These are phyloP conservation scores for Phocoena phocoena DNA, from an alignment of 2,113 vertebrate genomes.

Conservation along the genomic window DNA sequence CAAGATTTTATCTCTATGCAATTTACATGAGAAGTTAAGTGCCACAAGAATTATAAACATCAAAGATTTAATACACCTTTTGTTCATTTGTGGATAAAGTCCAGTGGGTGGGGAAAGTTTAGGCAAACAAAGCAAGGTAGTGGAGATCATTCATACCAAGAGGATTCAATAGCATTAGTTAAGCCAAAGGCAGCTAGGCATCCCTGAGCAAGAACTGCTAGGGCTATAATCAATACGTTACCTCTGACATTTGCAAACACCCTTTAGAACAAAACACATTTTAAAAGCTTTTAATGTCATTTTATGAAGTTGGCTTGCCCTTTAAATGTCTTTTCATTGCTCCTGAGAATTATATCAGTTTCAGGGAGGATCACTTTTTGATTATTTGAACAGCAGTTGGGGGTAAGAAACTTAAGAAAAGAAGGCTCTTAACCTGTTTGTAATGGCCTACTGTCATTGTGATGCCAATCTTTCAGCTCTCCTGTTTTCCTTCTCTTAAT, in stretches of 20 bases:
- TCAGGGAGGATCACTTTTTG: constrained; percentile 50
- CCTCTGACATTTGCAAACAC: constrained; percentile 77
- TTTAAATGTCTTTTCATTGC: constrained; percentile 64
- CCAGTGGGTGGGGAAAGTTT: neutral
- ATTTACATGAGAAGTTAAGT: neutral
- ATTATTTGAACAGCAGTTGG: constrained; percentile 31
- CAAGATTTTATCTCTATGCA: neutral
- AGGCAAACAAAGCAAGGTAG: neutral
- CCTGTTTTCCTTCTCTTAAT: neutral
- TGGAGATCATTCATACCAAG: neutral
- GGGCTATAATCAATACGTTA: constrained; percentile 73
- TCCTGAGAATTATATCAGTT: constrained; percentile 50
- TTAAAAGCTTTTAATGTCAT: constrained; percentile 76
- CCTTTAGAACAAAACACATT: constrained; percentile 64
- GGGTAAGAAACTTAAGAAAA: constrained; percentile 32
- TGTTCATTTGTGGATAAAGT: neutral
- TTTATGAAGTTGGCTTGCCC: constrained; percentile 54
- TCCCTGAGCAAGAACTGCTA: constrained; percentile 45
- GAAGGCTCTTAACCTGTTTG: neutral
- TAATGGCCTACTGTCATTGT: constrained; percentile 2
- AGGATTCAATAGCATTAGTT: neutral
- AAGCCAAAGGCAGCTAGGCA: constrained; percentile 46
- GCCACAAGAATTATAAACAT: neutral
- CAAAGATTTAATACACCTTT: neutral
- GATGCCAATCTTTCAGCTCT: neutral